Evolutionary conservation across 2,888 invertebrate species (phyloP), one percentile per base, ranked within the genome.

Genomic region (Trachelus iudaicus): DNA sequence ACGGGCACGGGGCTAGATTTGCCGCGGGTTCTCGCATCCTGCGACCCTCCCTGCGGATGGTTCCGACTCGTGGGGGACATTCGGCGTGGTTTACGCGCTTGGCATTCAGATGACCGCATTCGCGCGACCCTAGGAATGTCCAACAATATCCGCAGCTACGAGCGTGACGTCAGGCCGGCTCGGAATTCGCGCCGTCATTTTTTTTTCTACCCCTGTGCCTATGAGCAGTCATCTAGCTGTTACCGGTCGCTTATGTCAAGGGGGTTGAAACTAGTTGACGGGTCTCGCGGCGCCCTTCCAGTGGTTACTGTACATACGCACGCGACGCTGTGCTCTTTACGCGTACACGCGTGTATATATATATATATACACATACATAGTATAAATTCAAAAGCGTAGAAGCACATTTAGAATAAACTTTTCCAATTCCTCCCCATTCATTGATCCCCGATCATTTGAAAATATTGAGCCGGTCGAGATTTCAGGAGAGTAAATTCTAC

Each of bases 81-180:
- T 89, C 89, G 87, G 88, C 90, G 89, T 89, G 88, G 90, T 89
- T 90, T 90, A 90, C 90, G 90, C 90, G 88, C 88, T 87, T 87
- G 87, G 89, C 90, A 90, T 90, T 90, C 89, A 87, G 89, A 90
- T 90, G 90, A 89, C 90, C 90, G 88, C 90, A 89, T 89, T 90
- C 89, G 87, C 87, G 86, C 88, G 87, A 87, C 84, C 87, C 89
- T 87, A 89, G 89, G 90, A 90, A 90, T 90, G 90, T 89, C 87
- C 89, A 88, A 89, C 88, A 89, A 89, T 89, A 89, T 89, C 87
- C 85, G 85, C 87, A 83, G 86, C 85, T 84, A 84, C 86, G 84
- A 85, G 81, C 86, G 84, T 83, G 86, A 81, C 86, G 84, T 73
- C 73, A 56, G 35, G 84, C 83, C 83, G 82, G 78, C 69, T 35